These are phyloP conservation scores for Falcaria lacertinaria DNA, from an alignment of 2,888 invertebrate genomes.

Conservation along the genomic window DNA sequence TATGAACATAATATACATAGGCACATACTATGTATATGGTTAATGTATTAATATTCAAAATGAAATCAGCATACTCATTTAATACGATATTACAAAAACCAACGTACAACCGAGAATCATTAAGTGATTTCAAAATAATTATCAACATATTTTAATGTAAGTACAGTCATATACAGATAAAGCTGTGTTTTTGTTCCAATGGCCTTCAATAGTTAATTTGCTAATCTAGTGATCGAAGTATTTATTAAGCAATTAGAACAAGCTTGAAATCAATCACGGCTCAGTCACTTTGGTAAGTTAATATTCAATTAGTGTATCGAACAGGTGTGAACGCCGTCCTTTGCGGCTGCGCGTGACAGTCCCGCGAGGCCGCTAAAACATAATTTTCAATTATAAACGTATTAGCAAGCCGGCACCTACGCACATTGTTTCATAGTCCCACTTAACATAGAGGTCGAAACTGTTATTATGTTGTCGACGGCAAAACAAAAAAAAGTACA, in stretches of 20 bases:
- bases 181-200: not conserved
- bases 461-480: constrained; percentile 37
- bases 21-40: too few relatives aligned
- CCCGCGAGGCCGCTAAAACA: constrained; percentile 30
- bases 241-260: constrained; percentile 57
- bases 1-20: too few relatives aligned
- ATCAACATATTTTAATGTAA: not conserved
- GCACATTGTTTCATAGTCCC: constrained; percentile 41
- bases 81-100: too few relatives aligned
- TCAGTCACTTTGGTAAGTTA: constrained; percentile 41
- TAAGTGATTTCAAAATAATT: not conserved
- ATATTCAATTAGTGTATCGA: constrained; percentile 61
- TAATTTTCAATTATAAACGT: constrained; percentile 59
- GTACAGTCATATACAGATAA: not conserved
- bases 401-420: constrained; percentile 46
- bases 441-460: constrained; percentile 44
- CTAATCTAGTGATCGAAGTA: constrained; percentile 43
- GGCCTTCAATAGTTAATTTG: constrained; percentile 32
- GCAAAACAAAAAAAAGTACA: constrained; percentile 33
- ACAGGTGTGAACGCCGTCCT: constrained; percentile 32
- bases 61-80: too few relatives aligned
- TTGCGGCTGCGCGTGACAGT: constrained; percentile 21
- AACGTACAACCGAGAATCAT: too few relatives aligned
- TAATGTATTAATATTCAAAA: too few relatives aligned
- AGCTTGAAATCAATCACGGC: constrained; percentile 53